These are phyloP conservation scores for Salminus brasiliensis DNA, from an alignment of 2,113 vertebrate species.

Conservation along the genomic window DNA sequence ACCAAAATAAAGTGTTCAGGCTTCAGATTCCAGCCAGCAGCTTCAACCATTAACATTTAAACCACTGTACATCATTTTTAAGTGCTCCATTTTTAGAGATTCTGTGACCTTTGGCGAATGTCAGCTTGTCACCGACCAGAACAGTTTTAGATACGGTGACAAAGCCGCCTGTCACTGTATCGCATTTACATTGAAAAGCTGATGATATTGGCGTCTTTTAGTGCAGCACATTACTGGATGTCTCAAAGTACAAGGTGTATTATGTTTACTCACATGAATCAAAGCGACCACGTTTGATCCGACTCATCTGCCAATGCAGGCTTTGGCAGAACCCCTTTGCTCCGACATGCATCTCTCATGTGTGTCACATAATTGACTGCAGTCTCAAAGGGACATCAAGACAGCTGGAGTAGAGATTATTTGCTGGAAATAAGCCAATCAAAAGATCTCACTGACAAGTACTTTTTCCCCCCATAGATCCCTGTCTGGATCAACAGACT, in stretches of 20 bases:
- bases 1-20: too few relatives aligned
- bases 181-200: neutral
- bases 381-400: neutral
- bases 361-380: slow-evolving; percentile 9
- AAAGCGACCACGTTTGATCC: neutral
- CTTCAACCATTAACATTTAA: too few relatives aligned
- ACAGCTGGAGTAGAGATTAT: slow-evolving; percentile 1
- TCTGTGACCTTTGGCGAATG: neutral
- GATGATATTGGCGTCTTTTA: neutral
- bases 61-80: too few relatives aligned
- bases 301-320: neutral
- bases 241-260: neutral
- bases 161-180: neutral
- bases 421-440: slow-evolving; percentile 17
- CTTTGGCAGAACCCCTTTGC: neutral
- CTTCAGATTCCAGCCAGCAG: too few relatives aligned
- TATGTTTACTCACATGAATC: neutral
- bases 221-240: neutral
- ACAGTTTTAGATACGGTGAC: neutral
- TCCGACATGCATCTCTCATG: neutral
- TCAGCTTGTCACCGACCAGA: neutral
- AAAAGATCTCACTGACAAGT: neutral
- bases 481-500: slow-evolving; percentile 19
- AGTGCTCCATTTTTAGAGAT: neutral
- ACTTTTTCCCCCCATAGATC: slow-evolving; percentile 30